A percentile compares a stretch with the other conserved stretches of the same genome.
These are phyloP conservation scores for Hydraecia micacea DNA, from an alignment of 2,888 invertebrate genomes.

Conservation along the genomic window DNA sequence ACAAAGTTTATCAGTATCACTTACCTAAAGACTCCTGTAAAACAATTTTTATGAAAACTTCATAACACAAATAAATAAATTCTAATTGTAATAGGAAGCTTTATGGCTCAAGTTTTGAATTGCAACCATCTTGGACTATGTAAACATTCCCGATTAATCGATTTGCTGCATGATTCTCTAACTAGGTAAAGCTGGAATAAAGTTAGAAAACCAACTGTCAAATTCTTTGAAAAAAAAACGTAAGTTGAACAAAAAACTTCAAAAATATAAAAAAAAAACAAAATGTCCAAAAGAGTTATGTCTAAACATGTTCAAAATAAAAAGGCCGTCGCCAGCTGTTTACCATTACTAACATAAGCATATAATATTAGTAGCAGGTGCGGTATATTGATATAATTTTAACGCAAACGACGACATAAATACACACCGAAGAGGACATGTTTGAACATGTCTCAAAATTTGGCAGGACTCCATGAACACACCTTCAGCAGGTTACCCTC, in stretches of 20 bases:
- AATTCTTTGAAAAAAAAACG: background rate
- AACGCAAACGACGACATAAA: slow-evolving; percentile 42
- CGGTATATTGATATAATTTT: slow-evolving; percentile 64
- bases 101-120: no score
- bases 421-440: slow-evolving; percentile 31
- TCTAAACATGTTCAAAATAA: slow-evolving; percentile 46
- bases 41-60: background rate
- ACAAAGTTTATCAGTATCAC: background rate
- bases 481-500: slow-evolving; percentile 37
- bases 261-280: background rate
- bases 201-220: no score
- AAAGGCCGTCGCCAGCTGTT: slow-evolving; percentile 50
- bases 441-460: slow-evolving; percentile 54
- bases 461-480: slow-evolving; percentile 58
- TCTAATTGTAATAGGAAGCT: no score
- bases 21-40: background rate
- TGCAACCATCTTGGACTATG: no score
- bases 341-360: slow-evolving; percentile 59
- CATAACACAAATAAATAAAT: background rate
- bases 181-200: background rate
- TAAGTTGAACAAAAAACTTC: background rate
- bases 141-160: background rate
- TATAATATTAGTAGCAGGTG: slow-evolving; percentile 65
- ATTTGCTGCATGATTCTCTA: background rate
- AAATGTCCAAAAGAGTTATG: slow-evolving; percentile 11